Conservation (phyloP, 92 coral and sea anemone species). For the Umimayanthus kanabou region DNA sequence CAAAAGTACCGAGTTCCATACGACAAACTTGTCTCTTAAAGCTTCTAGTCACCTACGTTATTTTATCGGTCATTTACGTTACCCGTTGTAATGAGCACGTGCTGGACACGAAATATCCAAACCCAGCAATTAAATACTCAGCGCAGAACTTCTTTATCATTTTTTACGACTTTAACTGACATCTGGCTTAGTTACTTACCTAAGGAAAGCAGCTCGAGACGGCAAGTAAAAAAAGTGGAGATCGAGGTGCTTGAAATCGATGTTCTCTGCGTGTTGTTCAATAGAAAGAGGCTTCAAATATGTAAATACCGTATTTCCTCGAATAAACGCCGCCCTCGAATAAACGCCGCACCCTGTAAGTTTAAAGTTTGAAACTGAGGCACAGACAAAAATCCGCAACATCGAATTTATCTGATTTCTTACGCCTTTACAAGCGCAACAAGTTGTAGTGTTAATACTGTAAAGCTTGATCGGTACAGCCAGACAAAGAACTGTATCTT, state of each 20-base stretch:
- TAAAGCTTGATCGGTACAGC: too few relatives aligned
- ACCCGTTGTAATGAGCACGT: neutral
- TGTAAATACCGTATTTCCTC: too few relatives aligned
- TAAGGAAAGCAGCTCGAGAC: constrained; percentile 14
- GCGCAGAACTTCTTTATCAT: constrained; percentile 7
- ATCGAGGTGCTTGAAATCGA: constrained; percentile 16
- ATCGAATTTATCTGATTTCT: too few relatives aligned
- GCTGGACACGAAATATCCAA: neutral
- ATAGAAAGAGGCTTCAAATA: constrained; percentile 27
- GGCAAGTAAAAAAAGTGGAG: constrained; percentile 7
- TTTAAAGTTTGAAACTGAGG: too few relatives aligned
- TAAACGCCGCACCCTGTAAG: too few relatives aligned
- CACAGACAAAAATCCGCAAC: too few relatives aligned
- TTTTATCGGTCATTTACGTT: constrained; percentile 15
- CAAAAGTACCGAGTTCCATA: neutral
- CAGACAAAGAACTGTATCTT: too few relatives aligned
- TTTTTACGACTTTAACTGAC: constrained; percentile 2
- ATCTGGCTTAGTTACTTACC: constrained; percentile 27
- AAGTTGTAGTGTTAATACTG: too few relatives aligned
- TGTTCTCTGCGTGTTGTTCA: neutral
- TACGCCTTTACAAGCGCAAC: too few relatives aligned
- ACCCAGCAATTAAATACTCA: constrained; percentile 15
- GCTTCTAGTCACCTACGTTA: constrained; percentile 10
- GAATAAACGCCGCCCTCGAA: too few relatives aligned
- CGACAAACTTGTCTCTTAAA: constrained; percentile 11